Conservation (phyloP, 2,797 vertebrate species). For the Selene dorsalis region DNA sequence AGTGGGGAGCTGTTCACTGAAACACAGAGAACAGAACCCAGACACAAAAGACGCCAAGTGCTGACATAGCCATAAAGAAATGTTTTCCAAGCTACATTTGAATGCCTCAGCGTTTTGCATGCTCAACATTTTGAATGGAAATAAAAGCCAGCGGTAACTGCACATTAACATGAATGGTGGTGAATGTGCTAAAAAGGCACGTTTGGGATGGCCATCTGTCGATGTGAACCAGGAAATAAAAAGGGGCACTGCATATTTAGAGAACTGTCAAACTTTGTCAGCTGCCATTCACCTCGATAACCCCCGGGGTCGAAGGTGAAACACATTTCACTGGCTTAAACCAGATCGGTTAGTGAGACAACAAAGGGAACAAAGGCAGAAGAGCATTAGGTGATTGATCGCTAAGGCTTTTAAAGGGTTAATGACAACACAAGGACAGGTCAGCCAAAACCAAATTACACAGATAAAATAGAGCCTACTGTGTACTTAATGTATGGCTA, state of each 20-base stretch:
- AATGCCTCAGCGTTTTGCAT: conserved; percentile 1
- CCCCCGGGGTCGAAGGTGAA: conserved; percentile 49
- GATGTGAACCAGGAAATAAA: not conserved
- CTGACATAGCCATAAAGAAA: conserved; percentile 37
- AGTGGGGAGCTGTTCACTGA: not conserved
- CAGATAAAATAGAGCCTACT: conserved; percentile 29
- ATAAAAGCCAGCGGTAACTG: conserved; percentile 28
- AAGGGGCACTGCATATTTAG: not conserved
- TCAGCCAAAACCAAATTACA: conserved; percentile 23
- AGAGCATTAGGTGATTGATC: conserved; percentile 19
- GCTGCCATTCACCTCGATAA: conserved; percentile 8
- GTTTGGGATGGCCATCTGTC: conserved; percentile 37
- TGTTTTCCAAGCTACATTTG: conserved; percentile 41
- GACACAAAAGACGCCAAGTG: conserved; percentile 6
- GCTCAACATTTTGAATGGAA: conserved; percentile 24
- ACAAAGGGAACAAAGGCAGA: conserved; percentile 16
- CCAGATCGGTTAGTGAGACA: conserved; percentile 16
- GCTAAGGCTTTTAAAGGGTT: conserved; percentile 32
- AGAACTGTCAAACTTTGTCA: not conserved
- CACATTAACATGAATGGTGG: not conserved
- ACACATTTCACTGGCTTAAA: conserved; percentile 19
- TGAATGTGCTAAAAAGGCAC: not conserved
- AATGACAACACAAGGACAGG: conserved; percentile 37
- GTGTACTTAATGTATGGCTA: conserved; percentile 19
- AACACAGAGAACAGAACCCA: conserved; percentile 29